Conservation (phyloP, 1,140 invertebrate species). For the Drosophila nigromelanica region DNA sequence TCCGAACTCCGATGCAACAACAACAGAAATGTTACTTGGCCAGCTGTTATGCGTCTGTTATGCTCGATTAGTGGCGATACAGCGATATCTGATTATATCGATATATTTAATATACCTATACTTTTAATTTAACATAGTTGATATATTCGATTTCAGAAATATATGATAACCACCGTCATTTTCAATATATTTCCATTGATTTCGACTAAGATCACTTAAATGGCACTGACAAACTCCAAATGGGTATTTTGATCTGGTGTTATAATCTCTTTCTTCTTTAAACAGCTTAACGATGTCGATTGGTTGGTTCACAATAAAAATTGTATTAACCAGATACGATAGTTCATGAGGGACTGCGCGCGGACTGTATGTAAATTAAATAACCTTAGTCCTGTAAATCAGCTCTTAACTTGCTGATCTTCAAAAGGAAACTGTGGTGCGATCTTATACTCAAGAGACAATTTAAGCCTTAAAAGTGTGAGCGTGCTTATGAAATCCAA, state of each 20-base stretch:
- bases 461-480: neutral
- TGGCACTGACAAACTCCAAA: neutral
- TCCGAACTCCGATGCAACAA: conserved; percentile 49
- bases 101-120: neutral
- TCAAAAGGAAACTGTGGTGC: neutral
- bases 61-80: too few relatives aligned
- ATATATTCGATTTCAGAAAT: neutral
- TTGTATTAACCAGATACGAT: too few relatives aligned
- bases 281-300: too few relatives aligned
- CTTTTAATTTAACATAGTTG: neutral
- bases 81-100: neutral
- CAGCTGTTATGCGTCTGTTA: conserved; percentile 24
- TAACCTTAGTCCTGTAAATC: too few relatives aligned
- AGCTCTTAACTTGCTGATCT: too few relatives aligned
- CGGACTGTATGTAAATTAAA: too few relatives aligned
- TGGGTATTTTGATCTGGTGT: neutral
- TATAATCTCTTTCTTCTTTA: too few relatives aligned
- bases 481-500: neutral
- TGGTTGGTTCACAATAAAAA: too few relatives aligned
- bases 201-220: neutral
- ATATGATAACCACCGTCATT: neutral
- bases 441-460: neutral
- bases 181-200: too few relatives aligned
- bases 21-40: conserved; percentile 46
- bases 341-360: too few relatives aligned